Base-by-base conservation (phyloP, 2,888 invertebrate genomes). In the Drosophila mimica region DNA sequence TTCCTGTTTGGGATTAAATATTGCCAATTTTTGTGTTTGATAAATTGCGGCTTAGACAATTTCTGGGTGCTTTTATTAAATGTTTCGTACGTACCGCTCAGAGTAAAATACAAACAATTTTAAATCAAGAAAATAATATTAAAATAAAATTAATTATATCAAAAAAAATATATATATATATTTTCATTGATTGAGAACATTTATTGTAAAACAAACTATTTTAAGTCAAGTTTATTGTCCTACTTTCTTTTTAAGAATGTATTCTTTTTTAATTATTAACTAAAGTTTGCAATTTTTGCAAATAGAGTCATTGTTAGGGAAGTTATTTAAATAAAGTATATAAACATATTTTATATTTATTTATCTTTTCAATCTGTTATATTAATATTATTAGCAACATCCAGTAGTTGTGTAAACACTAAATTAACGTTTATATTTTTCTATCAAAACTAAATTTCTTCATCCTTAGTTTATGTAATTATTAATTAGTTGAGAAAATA, bases 1-100 rank as follows among this genome's bases (percentile, higher is more conserved):
- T 80, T 80, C 82, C 79, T 71, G 79, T 67, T 61, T 11, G 67
- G 57, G 68, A 74, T 79, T 77, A 76, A 66, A 63, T 67, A 64
- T 51, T 54, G 68, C 53, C 65, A 76, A 72, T 71, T 78, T 78
- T 34, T 43, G 28, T 25, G 17, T 49, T 53, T 81, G 78, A 79
- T 70, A 78, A 66, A 74, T 73, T 63, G 51, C 33, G 40, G 38
- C 56, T 48, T 31, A 63, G 66, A 74, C 63, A 48, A 59, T 49
- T 67, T 34, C 17, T 31, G 40, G n/a, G 7, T 25, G 13, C 5
- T 53, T 5, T 17, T n/a, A 20, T 30, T 13, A 5, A 33, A 38
- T 13, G 38, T 13, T 54, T 31, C 2, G 6, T 40, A 8, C 8
- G n/a, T 40, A 6, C 17, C 8, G 25, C 8, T 4, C 20, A 4